Percentiles rank a stretch among this genome's conserved stretches.
phyloP scores from a whole-genome alignment of 2,888 invertebrate species.

The Conchocele bisecta region DNA sequence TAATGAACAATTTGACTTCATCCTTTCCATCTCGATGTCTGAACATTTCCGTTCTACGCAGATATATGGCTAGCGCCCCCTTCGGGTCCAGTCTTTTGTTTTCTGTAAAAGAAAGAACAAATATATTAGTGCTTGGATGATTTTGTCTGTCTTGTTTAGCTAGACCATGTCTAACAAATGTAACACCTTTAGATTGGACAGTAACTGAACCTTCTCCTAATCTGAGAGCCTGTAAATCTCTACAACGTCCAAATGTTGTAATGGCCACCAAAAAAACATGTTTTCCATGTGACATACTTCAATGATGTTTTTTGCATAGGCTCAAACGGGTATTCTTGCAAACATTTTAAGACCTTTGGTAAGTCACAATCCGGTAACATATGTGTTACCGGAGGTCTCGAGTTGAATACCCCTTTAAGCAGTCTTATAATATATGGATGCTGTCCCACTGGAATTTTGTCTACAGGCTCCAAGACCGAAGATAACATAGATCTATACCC shows the following conservation, averaged over 20 bases:
- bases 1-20: no score
- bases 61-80: no score
- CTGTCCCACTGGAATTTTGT: neutral
- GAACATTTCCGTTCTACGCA: no score
- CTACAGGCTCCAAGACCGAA: neutral
- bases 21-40: no score
- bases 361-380: neutral
- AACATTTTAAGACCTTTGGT: neutral
- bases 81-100: no score
- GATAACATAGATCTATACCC: neutral
- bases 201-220: neutral
- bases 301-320: neutral
- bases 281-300: neutral
- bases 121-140: no score
- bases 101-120: no score
- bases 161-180: neutral
- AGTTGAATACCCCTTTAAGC: neutral
- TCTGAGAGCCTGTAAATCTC: neutral
- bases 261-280: neutral
- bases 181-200: neutral
- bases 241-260: neutral
- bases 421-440: neutral
- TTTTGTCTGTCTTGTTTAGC: neutral
- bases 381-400: neutral
- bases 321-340: neutral